phyloP scores from a whole-genome alignment of 2,113 vertebrate species.

The Axis porcinus region DNA sequence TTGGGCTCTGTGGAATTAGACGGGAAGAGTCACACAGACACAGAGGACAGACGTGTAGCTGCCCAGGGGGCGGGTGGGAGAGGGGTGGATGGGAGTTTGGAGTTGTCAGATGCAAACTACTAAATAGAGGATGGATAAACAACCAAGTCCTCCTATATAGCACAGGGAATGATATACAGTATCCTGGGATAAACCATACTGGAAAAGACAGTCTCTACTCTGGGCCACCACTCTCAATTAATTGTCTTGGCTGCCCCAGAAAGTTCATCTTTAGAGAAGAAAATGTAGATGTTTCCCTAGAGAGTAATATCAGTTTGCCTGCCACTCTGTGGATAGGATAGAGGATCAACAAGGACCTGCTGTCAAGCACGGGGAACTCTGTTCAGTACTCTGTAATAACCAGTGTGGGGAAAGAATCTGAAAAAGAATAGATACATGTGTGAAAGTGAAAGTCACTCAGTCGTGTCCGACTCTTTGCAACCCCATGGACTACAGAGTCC shows the following conservation, averaged over 20 bases:
- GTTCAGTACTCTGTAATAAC: background rate
- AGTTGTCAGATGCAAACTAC: background rate
- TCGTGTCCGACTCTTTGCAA: accelerated
- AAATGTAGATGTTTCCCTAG: background rate
- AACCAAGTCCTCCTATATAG: background rate
- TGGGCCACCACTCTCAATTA: background rate
- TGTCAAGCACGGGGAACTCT: background rate
- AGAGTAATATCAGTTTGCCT: background rate
- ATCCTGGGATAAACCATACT: background rate
- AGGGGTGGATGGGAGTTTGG: background rate
- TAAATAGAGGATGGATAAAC: background rate
- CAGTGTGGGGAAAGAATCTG: background rate
- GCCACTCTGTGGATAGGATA: background rate
- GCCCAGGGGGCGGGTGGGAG: background rate
- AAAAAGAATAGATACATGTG: background rate
- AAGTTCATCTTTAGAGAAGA: background rate
- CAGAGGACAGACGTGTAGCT: background rate
- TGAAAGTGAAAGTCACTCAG: background rate
- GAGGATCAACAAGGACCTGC: background rate
- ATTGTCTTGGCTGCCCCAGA: background rate
- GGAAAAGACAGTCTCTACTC: background rate
- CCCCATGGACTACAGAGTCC: background rate
- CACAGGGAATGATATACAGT: background rate
- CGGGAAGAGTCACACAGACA: background rate
- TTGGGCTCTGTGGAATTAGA: background rate